phyloP scores from a whole-genome alignment of 2,113 vertebrate species.

The Nanger granti region DNA sequence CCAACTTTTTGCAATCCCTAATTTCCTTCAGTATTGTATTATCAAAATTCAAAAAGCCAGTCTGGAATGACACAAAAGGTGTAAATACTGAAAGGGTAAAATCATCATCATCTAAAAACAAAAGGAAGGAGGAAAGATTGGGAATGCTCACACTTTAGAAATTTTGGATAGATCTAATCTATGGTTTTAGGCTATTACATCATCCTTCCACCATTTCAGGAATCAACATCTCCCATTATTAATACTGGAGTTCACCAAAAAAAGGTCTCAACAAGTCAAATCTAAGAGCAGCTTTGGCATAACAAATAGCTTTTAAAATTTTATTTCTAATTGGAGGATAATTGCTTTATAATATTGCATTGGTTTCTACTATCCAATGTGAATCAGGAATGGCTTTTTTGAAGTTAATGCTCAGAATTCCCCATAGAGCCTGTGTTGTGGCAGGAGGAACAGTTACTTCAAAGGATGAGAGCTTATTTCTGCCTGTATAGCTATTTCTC shows the following conservation, averaged over 20 bases:
- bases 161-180: neutral
- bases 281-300: constrained; percentile 28
- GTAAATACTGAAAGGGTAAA: neutral
- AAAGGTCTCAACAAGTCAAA: neutral
- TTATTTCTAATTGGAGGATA: neutral
- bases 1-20: neutral
- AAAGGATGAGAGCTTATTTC: neutral
- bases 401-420: constrained; percentile 30
- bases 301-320: neutral
- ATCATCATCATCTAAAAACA: neutral
- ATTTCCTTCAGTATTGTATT: neutral
- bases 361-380: neutral
- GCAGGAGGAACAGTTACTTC: neutral
- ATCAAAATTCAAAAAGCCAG: neutral
- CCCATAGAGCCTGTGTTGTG: neutral
- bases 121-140: neutral
- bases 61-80: neutral
- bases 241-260: neutral
- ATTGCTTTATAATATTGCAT: neutral
- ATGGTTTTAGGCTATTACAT: neutral
- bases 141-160: neutral
- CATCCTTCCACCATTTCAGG: neutral
- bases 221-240: neutral
- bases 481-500: neutral
- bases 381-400: neutral